A percentile compares a stretch with the other conserved stretches of the same genome.
Conservation (phyloP, 2,888 invertebrate genomes). For the Griposia aprilina region DNA sequence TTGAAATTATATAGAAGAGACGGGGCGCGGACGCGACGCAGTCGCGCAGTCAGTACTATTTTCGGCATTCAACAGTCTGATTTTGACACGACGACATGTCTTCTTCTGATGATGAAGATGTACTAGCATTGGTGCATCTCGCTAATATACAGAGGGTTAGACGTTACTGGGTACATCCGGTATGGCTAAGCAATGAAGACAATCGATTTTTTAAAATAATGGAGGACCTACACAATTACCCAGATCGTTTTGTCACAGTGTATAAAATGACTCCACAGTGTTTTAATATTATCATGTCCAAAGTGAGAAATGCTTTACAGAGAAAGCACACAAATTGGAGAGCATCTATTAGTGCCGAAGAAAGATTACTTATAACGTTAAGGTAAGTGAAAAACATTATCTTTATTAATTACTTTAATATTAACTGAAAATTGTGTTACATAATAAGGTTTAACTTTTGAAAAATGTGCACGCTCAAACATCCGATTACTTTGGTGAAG, state of each 20-base stretch:
- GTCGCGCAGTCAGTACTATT: too few species aligned
- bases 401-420: conserved; percentile 5
- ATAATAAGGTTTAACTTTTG: conserved; percentile 6
- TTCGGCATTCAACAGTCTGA: too few species aligned
- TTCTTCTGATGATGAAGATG: conserved; percentile 13
- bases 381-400: conserved; percentile 9
- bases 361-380: conserved; percentile 17
- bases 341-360: neutral
- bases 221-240: conserved; percentile 8
- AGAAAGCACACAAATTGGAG: neutral
- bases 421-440: neutral
- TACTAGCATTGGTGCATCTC: neutral
- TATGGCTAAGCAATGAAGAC: conserved; percentile 6
- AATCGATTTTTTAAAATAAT: conserved; percentile 14
- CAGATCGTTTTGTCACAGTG: conserved; percentile 11
- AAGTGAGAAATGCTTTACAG: conserved; percentile 12
- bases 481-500: neutral
- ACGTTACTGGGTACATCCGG: conserved; percentile 26
- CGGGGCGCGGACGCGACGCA: too few species aligned
- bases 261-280: conserved; percentile 13
- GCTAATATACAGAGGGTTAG: conserved; percentile 15
- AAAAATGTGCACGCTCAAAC: conserved; percentile 2
- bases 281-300: conserved; percentile 12
- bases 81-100: neutral
- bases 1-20: too few species aligned